These are phyloP conservation scores for Percopsis omiscomaycus DNA, from an alignment of 2,797 vertebrate species.

Conservation along the genomic window DNA sequence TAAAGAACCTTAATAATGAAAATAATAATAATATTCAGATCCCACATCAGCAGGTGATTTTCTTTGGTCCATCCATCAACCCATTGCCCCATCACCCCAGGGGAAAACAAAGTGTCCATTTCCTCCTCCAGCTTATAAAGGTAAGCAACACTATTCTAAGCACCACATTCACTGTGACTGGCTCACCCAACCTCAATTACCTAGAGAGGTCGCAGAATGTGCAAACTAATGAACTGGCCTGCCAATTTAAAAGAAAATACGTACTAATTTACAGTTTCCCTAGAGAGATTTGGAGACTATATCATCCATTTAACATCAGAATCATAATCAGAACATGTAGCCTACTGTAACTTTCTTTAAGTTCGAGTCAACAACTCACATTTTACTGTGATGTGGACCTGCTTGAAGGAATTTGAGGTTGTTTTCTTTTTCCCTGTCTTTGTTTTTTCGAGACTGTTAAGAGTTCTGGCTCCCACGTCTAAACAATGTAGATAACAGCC, in stretches of 20 bases:
- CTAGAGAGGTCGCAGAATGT: slow-evolving; percentile 33
- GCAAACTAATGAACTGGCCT: slow-evolving; percentile 15
- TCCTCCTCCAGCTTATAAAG: too few species aligned
- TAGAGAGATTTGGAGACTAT: neutral
- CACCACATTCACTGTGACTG: too few species aligned
- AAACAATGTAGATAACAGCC: neutral
- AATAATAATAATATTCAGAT: slow-evolving; percentile 8
- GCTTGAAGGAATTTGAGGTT: too few species aligned
- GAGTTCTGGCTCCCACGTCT: too few species aligned
- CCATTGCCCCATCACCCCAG: slow-evolving; percentile 19
- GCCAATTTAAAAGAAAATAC: slow-evolving; percentile 26
- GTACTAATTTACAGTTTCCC: slow-evolving; percentile 18
- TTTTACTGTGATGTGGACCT: too few species aligned
- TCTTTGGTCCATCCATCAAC: neutral
- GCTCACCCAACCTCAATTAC: slow-evolving; percentile 48
- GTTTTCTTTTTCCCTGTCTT: too few species aligned
- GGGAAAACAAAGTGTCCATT: neutral
- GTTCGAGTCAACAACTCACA: neutral
- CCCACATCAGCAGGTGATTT: slow-evolving; percentile 33
- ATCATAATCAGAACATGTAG: too few species aligned
- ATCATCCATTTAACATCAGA: neutral
- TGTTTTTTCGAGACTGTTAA: too few species aligned
- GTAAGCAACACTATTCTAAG: too few species aligned
- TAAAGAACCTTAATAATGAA: too few species aligned
- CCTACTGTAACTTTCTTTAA: neutral